Conservation (phyloP, 2,113 vertebrate genomes). For the Dolichotis patagonum region DNA sequence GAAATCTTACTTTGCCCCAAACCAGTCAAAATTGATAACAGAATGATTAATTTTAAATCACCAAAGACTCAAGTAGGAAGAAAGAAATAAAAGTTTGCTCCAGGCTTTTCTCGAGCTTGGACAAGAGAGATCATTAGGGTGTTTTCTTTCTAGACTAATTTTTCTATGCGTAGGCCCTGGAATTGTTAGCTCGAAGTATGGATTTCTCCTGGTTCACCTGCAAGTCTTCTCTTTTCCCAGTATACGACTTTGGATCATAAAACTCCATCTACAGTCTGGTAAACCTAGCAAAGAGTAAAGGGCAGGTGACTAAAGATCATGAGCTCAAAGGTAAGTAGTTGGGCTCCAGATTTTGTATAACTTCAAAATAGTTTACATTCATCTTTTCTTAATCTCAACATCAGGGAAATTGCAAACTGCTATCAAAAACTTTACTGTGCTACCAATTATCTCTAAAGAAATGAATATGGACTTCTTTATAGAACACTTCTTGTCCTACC, state of each 20-base stretch:
- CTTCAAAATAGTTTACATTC: background rate
- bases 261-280: background rate
- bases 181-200: background rate
- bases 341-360: background rate
- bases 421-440: background rate
- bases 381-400: slow-evolving; percentile 15
- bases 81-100: slow-evolving; percentile 16
- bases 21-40: background rate
- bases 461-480: background rate
- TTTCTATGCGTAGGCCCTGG: background rate
- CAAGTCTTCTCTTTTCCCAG: background rate
- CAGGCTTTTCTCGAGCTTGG: background rate
- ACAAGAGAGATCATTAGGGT: background rate
- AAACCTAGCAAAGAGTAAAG: background rate
- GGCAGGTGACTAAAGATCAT: slow-evolving; percentile 19
- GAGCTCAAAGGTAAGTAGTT: slow-evolving; percentile 37
- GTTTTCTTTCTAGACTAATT: background rate
- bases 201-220: background rate
- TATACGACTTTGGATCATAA: background rate
- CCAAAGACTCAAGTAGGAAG: background rate
- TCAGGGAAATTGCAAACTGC: slow-evolving; percentile 22
- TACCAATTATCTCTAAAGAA: slow-evolving; percentile 3
- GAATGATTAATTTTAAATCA: background rate
- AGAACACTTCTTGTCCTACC: background rate
- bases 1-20: background rate